Percentiles rank a stretch among this genome's conserved stretches.
Evolutionary conservation across 2,888 invertebrate species (phyloP).

Genomic region (Drosophila recens): DNA sequence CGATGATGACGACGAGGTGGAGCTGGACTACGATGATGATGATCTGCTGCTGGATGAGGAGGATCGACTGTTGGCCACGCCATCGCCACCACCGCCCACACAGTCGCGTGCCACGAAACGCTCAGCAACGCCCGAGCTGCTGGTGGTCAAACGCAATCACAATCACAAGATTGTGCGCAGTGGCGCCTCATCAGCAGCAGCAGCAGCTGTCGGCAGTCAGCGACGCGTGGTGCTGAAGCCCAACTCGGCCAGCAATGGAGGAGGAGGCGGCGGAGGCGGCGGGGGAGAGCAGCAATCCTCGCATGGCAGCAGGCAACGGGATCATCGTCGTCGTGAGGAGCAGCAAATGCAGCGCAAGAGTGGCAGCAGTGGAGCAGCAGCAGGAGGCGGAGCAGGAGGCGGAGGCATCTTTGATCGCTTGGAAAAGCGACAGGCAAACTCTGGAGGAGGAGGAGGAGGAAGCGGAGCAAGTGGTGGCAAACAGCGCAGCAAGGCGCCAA

Average conservation of each 20-base stretch:
- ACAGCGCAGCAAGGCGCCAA: constrained; percentile 61
- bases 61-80: constrained; percentile 83
- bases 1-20: constrained; percentile 82
- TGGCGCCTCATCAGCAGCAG: constrained; percentile 14
- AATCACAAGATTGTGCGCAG: constrained; percentile 55
- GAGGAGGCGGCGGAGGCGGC: constrained; percentile 19
- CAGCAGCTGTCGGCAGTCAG: constrained; percentile 32
- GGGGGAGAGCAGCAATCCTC: constrained; percentile 31
- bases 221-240: constrained; percentile 81
- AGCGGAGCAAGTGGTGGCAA: constrained; percentile 34
- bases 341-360: constrained; percentile 56
- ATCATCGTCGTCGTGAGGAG: constrained; percentile 49
- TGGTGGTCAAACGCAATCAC: constrained; percentile 60
- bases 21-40: constrained; percentile 83
- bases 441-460: constrained; percentile 27
- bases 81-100: constrained; percentile 79
- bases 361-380: constrained; percentile 42
- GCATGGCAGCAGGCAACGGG: constrained; percentile 38
- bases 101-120: constrained; percentile 51
- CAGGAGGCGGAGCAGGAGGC: constrained; percentile 16
- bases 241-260: constrained; percentile 55
- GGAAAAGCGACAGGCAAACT: constrained; percentile 65
- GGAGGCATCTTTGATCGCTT: constrained; percentile 83
- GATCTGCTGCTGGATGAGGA: constrained; percentile 84
- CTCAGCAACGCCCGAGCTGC: constrained; percentile 56